Evolutionary conservation across 2,888 invertebrate species (phyloP), one percentile per base, ranked within the genome.

Genomic region (Gonocerus acuteangulatus): DNA sequence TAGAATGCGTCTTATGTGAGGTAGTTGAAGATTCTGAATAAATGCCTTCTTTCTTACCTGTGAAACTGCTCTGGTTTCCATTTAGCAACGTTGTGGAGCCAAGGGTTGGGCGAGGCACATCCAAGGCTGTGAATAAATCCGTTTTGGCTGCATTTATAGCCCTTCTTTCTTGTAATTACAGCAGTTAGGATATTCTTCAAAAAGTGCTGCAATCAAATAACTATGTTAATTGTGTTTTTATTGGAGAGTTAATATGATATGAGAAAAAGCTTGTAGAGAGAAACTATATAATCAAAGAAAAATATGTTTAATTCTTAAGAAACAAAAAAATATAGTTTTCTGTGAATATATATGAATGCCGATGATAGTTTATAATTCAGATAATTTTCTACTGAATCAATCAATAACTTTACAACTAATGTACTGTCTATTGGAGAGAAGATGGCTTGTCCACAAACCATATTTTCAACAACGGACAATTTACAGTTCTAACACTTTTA

Each of bases 91-190:
- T 90, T 91, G 57, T 87, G 77, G 19, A 89, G 76, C 78, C 89
- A 89, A 64, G 90, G 88, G 74, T 91, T 89, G 0, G 87, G 85
- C 57, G 88, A 79, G 13, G 87, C 82, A 13, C 83, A 79, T 1
- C 93, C 93, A 62, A 92, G 80, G 66, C 87, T 86, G 72, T 90
- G 86, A 70, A 85, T 84, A 69, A 90, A 89, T 52, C 83, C 80
- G 1, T 80, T 81, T 62, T 88, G 87, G 19, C 85, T 79, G 9
- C 85, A 75, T 71, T 86, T 85, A 72, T 87, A 93, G 1, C 89
- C 87, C 73, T 87, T 89, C n/a, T 86, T 79, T 66, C 86, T 83
- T n/a, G 86, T 82, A 56, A 93, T 76, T 52, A 92, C 83, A 0
- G 87, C 82, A 1, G 85, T 83, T 1, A 94, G 77, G 9, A 94